Evolutionary conservation across 2,113 vertebrate species (phyloP).

Genomic region (Orthochromis indermauri): DNA sequence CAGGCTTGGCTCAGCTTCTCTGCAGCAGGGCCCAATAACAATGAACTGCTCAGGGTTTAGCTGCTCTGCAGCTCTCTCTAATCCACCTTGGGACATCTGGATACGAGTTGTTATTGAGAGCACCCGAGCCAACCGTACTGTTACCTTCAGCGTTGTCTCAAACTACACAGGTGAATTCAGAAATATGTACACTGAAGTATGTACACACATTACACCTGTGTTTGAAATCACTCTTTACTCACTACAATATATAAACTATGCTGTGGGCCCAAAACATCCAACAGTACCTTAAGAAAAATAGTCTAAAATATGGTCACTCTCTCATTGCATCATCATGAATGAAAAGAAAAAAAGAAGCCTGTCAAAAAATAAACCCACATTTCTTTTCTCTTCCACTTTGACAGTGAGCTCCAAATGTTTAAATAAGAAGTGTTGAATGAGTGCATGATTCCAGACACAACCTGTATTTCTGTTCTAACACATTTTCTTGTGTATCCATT

Average conservation of each 20-base stretch:
- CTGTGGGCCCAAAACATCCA: background rate
- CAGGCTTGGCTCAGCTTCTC: conserved; percentile 73
- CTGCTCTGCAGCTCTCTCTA: conserved; percentile 72
- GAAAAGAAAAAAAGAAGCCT: background rate
- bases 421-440: background rate
- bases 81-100: conserved; percentile 88
- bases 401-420: background rate
- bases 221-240: background rate
- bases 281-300: background rate
- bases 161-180: conserved; percentile 76
- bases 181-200: background rate
- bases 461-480: background rate
- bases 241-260: background rate
- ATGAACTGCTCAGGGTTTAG: conserved; percentile 66
- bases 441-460: background rate
- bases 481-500: background rate
- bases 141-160: conserved; percentile 69
- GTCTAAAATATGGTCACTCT: background rate
- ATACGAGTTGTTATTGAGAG: conserved; percentile 78
- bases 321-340: background rate
- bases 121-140: conserved; percentile 35
- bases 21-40: conserved; percentile 65
- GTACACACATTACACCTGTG: background rate
- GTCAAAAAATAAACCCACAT: background rate
- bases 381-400: background rate